A percentile compares a stretch with the other conserved stretches of the same genome.
Conservation (phyloP, 2,797 vertebrate genomes). For the Percopsis omiscomaycus region DNA sequence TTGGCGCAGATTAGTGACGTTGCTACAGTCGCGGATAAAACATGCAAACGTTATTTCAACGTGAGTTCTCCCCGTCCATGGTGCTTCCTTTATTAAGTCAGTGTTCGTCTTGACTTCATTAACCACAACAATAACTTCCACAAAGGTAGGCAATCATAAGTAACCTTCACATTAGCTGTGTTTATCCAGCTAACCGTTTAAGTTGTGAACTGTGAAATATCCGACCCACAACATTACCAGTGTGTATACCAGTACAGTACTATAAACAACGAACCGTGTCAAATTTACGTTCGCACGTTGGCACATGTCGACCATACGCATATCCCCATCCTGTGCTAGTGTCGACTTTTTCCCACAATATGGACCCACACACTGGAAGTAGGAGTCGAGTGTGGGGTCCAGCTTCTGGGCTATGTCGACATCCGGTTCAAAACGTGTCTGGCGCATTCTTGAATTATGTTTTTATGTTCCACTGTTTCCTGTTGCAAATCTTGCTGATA, state of each 20-base stretch:
- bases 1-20: conserved; percentile 55
- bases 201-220: too few species aligned
- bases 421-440: too few species aligned
- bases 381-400: too few species aligned
- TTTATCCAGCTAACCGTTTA: too few species aligned
- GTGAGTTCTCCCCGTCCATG: conserved; percentile 38
- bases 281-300: background rate
- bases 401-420: too few species aligned
- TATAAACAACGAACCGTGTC: too few species aligned
- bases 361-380: too few species aligned
- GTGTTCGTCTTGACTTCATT: background rate
- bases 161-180: too few species aligned
- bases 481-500: background rate
- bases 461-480: background rate
- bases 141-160: conserved; percentile 31
- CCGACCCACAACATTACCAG: too few species aligned
- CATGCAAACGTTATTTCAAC: conserved; percentile 66
- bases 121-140: background rate
- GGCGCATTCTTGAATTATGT: too few species aligned
- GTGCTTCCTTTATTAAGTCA: background rate
- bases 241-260: background rate
- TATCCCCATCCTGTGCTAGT: background rate
- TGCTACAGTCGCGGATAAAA: conserved; percentile 42
- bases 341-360: too few species aligned
- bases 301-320: background rate